A percentile compares a stretch with the other conserved stretches of the same genome.
phyloP scores from a whole-genome alignment of 1,140 invertebrate species.

The Rhopalosiphum maidis region DNA sequence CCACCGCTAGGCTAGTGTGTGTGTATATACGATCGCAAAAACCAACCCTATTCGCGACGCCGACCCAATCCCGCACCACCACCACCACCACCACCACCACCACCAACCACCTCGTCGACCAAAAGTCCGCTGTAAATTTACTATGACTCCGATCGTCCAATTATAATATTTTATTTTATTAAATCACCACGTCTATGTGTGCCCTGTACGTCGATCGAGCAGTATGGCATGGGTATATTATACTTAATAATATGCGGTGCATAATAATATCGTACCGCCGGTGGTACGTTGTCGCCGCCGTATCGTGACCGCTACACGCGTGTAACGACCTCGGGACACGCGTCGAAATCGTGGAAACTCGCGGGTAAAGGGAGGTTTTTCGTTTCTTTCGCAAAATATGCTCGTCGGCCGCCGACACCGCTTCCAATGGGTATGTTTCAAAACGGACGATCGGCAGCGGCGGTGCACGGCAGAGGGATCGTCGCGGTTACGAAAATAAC shows the following conservation, averaged over 20 bases:
- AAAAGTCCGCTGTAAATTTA: not conserved
- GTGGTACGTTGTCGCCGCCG: not conserved
- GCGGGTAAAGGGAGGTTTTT: not conserved
- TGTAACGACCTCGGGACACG: not conserved
- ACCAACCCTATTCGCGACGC: not conserved
- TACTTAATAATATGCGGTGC: not conserved
- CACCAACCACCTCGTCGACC: not conserved
- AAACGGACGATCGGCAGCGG: not conserved
- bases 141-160: not conserved
- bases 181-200: too few species aligned
- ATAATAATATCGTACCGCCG: not conserved
- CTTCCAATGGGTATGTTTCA: not conserved
- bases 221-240: not conserved
- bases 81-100: too few species aligned
- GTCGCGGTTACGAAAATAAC: constrained; percentile 32
- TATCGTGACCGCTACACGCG: not conserved
- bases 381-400: not conserved
- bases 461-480: not conserved
- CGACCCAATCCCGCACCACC: not conserved
- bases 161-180: too few species aligned
- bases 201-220: too few species aligned
- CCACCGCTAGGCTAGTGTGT: not conserved
- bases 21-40: not conserved
- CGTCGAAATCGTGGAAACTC: not conserved
- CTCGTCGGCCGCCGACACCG: not conserved